Conservation (phyloP, 2,888 invertebrate genomes). For the Cheilosia pagana region DNA sequence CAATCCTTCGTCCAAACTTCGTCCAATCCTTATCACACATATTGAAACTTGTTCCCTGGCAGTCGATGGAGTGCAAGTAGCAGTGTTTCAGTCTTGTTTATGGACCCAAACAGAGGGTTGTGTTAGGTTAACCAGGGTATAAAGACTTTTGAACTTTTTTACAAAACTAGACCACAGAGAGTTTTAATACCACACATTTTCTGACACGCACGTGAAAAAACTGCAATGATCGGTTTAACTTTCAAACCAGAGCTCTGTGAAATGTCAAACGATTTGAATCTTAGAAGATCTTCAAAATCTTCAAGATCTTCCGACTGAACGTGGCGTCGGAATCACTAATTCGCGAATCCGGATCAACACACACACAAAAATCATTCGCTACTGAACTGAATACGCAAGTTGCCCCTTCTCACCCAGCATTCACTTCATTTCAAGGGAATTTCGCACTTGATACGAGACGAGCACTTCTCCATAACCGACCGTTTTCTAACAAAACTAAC, state of each 20-base stretch:
- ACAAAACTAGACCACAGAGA: too few species aligned
- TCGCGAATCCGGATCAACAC: slow-evolving; percentile 24
- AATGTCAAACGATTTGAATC: background rate
- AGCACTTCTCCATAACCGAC: slow-evolving; percentile 21
- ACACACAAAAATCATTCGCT: slow-evolving; percentile 1
- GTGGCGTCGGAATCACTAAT: slow-evolving; percentile 13
- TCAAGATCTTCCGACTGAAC: background rate
- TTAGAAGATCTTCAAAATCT: background rate
- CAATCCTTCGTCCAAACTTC: too few species aligned
- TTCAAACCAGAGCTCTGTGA: background rate
- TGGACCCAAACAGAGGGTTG: too few species aligned
- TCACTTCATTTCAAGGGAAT: slow-evolving; percentile 39
- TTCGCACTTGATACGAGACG: slow-evolving; percentile 25
- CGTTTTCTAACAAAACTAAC: slow-evolving; percentile 39
- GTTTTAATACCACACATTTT: too few species aligned
- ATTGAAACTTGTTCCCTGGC: too few species aligned
- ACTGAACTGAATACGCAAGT: slow-evolving; percentile 44
- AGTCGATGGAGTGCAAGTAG: too few species aligned
- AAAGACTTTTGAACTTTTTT: too few species aligned
- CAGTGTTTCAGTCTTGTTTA: too few species aligned
- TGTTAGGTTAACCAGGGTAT: too few species aligned
- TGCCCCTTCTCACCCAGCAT: slow-evolving; percentile 18
- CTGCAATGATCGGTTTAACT: background rate
- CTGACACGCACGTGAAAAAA: too few species aligned
- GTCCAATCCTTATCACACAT: too few species aligned